phyloP scores from a whole-genome alignment of 2,797 vertebrate genomes.

The Pseudochirops cupreus region DNA sequence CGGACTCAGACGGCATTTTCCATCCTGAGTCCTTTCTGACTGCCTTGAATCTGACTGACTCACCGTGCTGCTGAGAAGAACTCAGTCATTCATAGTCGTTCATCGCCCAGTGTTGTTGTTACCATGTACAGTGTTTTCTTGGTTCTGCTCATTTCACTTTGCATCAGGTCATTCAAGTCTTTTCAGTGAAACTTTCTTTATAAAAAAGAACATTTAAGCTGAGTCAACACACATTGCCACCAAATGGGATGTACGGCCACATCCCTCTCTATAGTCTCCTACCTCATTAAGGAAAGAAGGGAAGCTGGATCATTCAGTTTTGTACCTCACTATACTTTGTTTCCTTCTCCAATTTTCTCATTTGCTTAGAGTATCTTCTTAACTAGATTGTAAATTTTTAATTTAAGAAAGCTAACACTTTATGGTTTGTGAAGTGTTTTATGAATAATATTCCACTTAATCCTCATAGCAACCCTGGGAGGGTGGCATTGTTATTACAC shows the following conservation, averaged over 20 bases:
- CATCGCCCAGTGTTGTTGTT: background rate
- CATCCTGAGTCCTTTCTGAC: background rate
- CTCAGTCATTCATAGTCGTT: background rate
- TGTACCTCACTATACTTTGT: background rate
- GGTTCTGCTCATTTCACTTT: background rate
- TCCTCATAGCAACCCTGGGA: background rate
- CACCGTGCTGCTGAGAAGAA: background rate
- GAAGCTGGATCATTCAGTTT: background rate
- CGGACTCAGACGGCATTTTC: background rate
- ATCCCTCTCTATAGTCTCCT: background rate
- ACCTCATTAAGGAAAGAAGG: background rate
- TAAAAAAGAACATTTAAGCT: background rate
- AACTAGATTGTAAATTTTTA: background rate
- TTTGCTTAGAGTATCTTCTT: background rate
- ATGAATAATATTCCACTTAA: background rate
- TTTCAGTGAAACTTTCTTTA: background rate
- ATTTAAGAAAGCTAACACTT: background rate
- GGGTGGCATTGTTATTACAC: background rate
- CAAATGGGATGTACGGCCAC: background rate
- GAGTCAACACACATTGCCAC: background rate
- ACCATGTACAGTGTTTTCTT: background rate
- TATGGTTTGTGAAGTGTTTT: background rate
- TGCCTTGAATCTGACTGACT: no score
- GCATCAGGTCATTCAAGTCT: background rate
- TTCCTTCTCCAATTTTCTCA: background rate